These are phyloP conservation scores for Lydus trimaculatus DNA, from an alignment of 2,888 invertebrate genomes.

Conservation along the genomic window DNA sequence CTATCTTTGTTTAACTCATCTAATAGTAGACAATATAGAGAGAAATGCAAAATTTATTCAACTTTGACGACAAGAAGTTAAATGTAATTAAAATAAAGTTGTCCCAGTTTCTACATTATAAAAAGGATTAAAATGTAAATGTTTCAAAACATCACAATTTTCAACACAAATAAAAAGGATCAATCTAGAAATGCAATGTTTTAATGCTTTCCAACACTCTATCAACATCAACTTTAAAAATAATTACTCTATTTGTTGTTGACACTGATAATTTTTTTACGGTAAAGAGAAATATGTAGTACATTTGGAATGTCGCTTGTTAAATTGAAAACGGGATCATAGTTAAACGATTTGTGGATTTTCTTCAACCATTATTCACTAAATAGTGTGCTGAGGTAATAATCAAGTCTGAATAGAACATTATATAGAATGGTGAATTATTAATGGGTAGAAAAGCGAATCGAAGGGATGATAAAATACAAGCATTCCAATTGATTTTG, in stretches of 20 bases:
- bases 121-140: constrained; percentile 20
- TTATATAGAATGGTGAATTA: constrained; percentile 1
- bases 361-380: neutral
- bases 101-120: constrained; percentile 20
- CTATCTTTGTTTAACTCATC: constrained; percentile 20
- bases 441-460: constrained; percentile 20
- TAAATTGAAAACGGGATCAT: neutral
- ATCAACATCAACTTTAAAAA: neutral
- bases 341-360: neutral
- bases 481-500: constrained; percentile 50
- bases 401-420: neutral
- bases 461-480: constrained; percentile 34
- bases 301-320: neutral
- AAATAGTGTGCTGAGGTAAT: neutral
- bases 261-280: neutral
- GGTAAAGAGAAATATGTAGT: neutral
- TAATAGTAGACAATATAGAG: neutral
- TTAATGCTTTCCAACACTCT: neutral
- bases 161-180: neutral
- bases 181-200: no score
- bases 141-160: constrained; percentile 7
- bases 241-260: neutral
- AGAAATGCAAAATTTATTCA: constrained; percentile 18
- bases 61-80: constrained; percentile 20
- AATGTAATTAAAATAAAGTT: constrained; percentile 28